A percentile compares a stretch with the other conserved stretches of the same genome.
phyloP scores from a whole-genome alignment of 2,888 invertebrate genomes.

The Monochamus alternatus region DNA sequence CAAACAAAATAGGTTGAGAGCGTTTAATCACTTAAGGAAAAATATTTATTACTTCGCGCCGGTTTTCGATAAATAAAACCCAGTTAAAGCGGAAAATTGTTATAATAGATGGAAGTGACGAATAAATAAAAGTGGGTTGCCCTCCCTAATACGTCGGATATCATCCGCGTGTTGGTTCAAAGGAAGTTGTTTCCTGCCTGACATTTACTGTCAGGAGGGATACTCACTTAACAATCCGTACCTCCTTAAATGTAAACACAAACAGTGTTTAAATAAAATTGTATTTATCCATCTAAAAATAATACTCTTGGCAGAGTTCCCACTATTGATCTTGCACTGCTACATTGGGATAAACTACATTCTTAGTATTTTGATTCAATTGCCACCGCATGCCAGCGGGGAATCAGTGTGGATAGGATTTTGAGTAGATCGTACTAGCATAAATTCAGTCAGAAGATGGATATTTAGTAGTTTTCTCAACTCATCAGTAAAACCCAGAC shows the following conservation, averaged over 20 bases:
- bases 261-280: constrained; percentile 14
- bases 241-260: background rate
- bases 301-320: constrained; percentile 11
- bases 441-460: background rate
- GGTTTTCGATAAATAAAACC: background rate
- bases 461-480: background rate
- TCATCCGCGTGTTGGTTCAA: background rate
- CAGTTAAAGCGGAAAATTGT: background rate
- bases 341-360: constrained; percentile 4
- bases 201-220: background rate
- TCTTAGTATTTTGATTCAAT: background rate
- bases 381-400: background rate
- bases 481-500: too few species aligned
- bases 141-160: background rate
- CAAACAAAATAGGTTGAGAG: background rate
- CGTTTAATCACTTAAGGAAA: constrained; percentile 5
- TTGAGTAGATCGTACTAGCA: background rate
- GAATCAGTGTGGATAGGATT: background rate
- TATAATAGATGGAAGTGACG: background rate
- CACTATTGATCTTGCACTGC: background rate
- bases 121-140: background rate
- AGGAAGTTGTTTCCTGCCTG: background rate
- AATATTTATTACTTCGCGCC: background rate
- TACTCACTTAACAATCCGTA: background rate
- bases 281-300: constrained; percentile 14